Evolutionary conservation across 2,888 invertebrate species (phyloP), one percentile per base, ranked within the genome.

Genomic region (Pimpla rufipes): DNA sequence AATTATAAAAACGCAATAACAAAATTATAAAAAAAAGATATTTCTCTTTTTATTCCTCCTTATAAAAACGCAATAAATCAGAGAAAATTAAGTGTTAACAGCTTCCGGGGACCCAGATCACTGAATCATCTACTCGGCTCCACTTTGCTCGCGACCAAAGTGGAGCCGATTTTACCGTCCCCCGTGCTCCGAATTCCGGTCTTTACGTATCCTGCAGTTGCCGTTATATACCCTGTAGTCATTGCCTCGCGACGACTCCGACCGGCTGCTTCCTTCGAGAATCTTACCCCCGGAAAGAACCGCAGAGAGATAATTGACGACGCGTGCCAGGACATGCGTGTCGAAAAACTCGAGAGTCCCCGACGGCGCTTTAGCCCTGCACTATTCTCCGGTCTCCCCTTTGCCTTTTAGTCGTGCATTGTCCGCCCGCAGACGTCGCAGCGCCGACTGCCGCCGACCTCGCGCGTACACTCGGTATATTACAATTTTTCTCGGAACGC

Each of bases 311-410:
- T 81, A 73, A 77, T 73, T 35, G 76, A 67, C 71, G 77, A 50
- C 77, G 81, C 81, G 81, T 81, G 81, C 77, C 81, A 45, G 47
- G 73, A 77, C 52, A 76, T 57, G 66, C 76, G 71, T 59, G 75
- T 57, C 57, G 71, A 77, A 77, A 75, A 77, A 76, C 57, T 66
- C 71, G 40, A 47, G 55, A 55, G 16, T 70, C n/a, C 59, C 42
- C 66, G 37, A 59, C 70, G 21, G 62, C 37, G 55, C 57, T 52
- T 66, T 35, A 71, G 57, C 23, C 64, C 64, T 42, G 18, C 40
- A 11, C 35, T 21, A 45, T 21, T 16, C 40, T 16, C 23, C 23
- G 13, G 16, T 52, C 40, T 13, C 23, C 55, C 23, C 11, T 29
- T 29, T 42, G 55, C 11, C 47, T 71, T 76, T 23, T 6, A n/a